Evolutionary conservation across 2,888 invertebrate genomes (phyloP).

Genomic region (Drosophila limbata): DNA sequence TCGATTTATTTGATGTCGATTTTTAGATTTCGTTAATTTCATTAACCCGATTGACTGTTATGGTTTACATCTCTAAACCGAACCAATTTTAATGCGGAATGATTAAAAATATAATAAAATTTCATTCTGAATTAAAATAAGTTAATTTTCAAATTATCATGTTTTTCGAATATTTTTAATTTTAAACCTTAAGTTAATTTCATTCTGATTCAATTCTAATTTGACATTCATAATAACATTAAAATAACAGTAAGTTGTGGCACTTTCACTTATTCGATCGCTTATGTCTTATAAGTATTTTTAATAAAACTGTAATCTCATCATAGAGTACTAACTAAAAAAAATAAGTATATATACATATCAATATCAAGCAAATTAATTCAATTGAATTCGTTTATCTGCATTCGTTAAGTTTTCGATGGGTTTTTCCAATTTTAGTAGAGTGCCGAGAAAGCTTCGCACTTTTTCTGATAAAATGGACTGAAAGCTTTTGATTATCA

Average conservation of each 20-base stretch:
- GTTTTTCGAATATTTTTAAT: no score
- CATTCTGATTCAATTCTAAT: background rate
- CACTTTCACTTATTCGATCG: background rate
- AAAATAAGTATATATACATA: background rate
- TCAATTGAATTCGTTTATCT: background rate
- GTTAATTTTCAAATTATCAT: no score
- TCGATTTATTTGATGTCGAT: no score
- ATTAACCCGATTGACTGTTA: no score
- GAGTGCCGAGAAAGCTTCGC: background rate
- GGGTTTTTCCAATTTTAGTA: background rate
- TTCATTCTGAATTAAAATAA: no score
- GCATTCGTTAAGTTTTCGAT: no score
- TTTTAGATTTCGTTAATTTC: no score
- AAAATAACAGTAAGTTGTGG: no score
- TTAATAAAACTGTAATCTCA: background rate
- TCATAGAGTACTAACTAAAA: background rate
- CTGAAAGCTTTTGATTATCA: constrained; percentile 2
- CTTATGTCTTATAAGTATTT: background rate
- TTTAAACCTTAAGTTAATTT: background rate
- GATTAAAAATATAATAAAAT: no score
- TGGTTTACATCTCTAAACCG: no score
- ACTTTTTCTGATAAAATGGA: constrained; percentile 6
- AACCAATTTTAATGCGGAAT: no score
- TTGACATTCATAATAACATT: no score
- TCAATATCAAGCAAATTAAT: background rate